A percentile compares a stretch with the other conserved stretches of the same genome.
These are phyloP conservation scores for Panthera leo DNA, from an alignment of 2,113 vertebrate species.

Conservation along the genomic window DNA sequence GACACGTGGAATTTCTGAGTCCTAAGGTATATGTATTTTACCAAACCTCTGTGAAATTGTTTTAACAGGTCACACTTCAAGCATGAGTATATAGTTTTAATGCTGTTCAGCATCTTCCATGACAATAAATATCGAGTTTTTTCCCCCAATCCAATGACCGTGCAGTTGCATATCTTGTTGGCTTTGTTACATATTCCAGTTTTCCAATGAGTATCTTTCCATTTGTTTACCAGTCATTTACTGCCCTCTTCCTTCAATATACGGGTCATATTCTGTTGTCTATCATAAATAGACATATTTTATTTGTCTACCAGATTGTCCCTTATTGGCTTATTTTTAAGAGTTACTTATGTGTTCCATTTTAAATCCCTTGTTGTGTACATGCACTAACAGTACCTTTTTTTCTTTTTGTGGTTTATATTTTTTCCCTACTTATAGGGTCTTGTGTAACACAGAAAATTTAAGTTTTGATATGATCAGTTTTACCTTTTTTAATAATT, in stretches of 20 bases:
- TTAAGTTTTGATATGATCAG: background rate
- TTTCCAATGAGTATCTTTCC: background rate
- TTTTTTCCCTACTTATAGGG: background rate
- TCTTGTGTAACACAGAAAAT: background rate
- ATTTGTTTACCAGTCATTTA: background rate
- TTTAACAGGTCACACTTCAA: background rate
- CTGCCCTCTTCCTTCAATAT: background rate
- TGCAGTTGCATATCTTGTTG: background rate
- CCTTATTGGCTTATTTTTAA: background rate
- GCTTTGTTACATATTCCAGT: background rate
- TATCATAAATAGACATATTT: background rate
- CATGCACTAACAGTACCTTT: background rate
- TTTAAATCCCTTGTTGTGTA: background rate
- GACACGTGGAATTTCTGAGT: background rate
- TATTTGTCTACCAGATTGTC: background rate
- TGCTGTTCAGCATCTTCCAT: background rate
- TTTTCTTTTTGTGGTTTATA: background rate
- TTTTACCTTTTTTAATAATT: slow-evolving; percentile 4
- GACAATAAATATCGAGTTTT: background rate
- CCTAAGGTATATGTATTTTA: background rate
- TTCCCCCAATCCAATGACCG: background rate
- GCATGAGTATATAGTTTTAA: background rate
- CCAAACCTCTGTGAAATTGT: background rate
- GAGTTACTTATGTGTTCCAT: background rate
- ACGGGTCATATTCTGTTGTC: background rate